Percentiles rank a stretch among this genome's conserved stretches.
These are phyloP conservation scores for Neodiprion lecontei DNA, from an alignment of 1,140 invertebrate genomes.

Conservation along the genomic window DNA sequence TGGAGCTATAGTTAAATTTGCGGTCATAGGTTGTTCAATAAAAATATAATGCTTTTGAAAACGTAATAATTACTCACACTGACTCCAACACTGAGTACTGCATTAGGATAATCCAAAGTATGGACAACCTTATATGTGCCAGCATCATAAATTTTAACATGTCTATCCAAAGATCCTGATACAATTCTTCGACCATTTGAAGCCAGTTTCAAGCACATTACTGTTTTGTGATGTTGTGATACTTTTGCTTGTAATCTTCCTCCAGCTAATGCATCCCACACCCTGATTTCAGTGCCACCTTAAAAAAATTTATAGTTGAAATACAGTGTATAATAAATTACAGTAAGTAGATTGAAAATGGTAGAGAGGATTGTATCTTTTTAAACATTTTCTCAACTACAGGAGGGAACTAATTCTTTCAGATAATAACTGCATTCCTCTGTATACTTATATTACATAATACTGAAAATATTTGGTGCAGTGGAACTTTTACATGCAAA, in stretches of 20 bases:
- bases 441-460: too few species aligned
- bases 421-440: too few species aligned
- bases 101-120: conserved; percentile 88
- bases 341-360: too few species aligned
- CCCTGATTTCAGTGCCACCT: conserved; percentile 89
- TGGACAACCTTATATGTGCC: conserved; percentile 87
- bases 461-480: too few species aligned
- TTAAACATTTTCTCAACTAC: too few species aligned
- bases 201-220: conserved; percentile 82
- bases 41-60: conserved; percentile 14
- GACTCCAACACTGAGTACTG: conserved; percentile 85
- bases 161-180: conserved; percentile 90
- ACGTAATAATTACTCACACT: conserved; percentile 65
- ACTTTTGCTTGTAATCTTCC: conserved; percentile 83
- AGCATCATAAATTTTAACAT: conserved; percentile 94
- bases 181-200: conserved; percentile 82
- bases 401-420: too few species aligned
- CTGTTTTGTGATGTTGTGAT: conserved; percentile 91
- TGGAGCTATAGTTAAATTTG: neutral
- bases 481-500: too few species aligned
- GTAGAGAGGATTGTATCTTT: too few species aligned
- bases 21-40: conserved; percentile 19
- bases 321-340: neutral
- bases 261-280: conserved; percentile 91
- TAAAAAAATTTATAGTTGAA: neutral